phyloP scores from a whole-genome alignment of 2,113 vertebrate species.

The Oncorhynchus tshawytscha region DNA sequence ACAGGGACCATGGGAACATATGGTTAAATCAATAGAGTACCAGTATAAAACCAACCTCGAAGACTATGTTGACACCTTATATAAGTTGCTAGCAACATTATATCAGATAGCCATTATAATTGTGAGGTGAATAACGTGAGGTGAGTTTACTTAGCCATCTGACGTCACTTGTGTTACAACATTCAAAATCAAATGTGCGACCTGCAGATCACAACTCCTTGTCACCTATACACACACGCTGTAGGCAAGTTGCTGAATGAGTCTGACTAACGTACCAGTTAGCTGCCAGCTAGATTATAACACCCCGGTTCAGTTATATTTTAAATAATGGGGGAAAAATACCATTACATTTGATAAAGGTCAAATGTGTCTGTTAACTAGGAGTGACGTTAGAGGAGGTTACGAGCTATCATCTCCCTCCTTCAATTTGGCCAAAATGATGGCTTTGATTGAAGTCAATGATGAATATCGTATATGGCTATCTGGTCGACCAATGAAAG shows the following conservation, averaged over 20 bases:
- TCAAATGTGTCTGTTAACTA: too few species aligned
- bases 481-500: not conserved
- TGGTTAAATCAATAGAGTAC: too few species aligned
- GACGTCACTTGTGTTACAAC: not conserved
- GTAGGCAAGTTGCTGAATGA: too few species aligned
- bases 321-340: too few species aligned
- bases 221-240: not conserved
- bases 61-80: not conserved
- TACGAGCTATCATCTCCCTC: not conserved
- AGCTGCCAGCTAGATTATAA: too few species aligned
- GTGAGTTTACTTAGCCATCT: not conserved
- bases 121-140: not conserved
- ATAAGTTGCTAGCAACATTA: not conserved
- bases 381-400: too few species aligned
- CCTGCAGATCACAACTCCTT: not conserved
- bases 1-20: too few species aligned
- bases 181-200: slow-evolving; percentile 6
- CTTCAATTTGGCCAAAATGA: not conserved
- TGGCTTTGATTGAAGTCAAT: not conserved
- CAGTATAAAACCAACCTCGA: too few species aligned
- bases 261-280: too few species aligned
- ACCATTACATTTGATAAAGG: too few species aligned
- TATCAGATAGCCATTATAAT: not conserved
- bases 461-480: not conserved
- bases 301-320: too few species aligned